Conservation (phyloP, 2,113 vertebrate genomes). For the Platichthys flesus region DNA sequence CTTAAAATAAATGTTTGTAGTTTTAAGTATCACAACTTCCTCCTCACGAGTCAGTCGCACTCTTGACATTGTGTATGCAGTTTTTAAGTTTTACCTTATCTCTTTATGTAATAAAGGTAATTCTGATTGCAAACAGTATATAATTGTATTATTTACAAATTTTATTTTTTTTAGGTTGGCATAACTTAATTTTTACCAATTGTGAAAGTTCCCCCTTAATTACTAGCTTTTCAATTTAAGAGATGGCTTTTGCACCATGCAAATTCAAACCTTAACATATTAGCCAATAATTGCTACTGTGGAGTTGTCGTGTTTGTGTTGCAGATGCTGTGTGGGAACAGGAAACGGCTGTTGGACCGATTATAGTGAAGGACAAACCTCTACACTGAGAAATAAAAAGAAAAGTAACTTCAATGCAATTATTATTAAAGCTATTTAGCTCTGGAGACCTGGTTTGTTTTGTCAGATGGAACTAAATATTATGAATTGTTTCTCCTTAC, state of each 20-base stretch:
- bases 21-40: not conserved
- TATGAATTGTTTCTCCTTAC: no score
- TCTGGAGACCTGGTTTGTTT: not conserved
- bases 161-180: no score
- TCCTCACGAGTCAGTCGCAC: no score
- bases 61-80: no score
- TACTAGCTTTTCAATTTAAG: not conserved
- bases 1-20: no score
- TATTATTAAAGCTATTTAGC: not conserved
- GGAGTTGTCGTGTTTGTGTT: not conserved
- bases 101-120: no score
- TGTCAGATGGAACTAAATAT: no score
- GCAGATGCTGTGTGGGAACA: conserved; percentile 43
- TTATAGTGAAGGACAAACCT: conserved; percentile 41
- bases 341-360: conserved; percentile 48
- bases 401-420: not conserved
- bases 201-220: no score
- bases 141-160: no score
- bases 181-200: no score
- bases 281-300: not conserved
- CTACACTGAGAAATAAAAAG: not conserved
- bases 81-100: no score
- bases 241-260: not conserved
- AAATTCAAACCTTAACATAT: not conserved
- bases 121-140: no score